phyloP scores from a whole-genome alignment of 2,113 vertebrate genomes.

The Salvelinus alpinus region DNA sequence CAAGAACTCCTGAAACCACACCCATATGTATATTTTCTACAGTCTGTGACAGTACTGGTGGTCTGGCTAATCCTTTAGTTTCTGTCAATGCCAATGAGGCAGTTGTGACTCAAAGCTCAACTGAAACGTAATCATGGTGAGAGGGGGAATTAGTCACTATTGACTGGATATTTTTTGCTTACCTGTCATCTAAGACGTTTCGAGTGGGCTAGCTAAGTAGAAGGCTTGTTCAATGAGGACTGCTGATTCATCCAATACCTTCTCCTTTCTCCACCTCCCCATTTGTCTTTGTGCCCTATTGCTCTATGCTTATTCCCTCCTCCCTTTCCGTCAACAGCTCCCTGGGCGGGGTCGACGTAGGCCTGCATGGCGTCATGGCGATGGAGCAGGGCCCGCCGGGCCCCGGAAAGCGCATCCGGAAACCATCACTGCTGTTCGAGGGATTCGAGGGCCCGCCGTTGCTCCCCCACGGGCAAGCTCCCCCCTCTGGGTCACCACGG shows the following conservation, averaged over 20 bases:
- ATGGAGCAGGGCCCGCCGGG: conserved; percentile 77
- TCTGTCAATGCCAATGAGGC: conserved; percentile 6
- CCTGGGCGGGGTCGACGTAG: conserved; percentile 56
- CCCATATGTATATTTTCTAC: conserved; percentile 2
- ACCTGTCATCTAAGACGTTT: not conserved
- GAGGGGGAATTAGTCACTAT: too few relatives aligned
- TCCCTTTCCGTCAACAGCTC: conserved; percentile 54
- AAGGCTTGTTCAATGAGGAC: not conserved
- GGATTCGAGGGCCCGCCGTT: conserved; percentile 89
- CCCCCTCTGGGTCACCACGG: conserved; percentile 73
- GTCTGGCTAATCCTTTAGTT: not conserved
- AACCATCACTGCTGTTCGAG: conserved; percentile 89
- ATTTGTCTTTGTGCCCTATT: not conserved
- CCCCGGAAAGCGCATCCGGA: conserved; percentile 88
- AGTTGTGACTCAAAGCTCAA: not conserved
- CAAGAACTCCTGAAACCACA: conserved; percentile 15
- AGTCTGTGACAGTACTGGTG: not conserved
- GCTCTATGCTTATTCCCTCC: not conserved
- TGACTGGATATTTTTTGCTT: too few relatives aligned
- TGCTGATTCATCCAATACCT: not conserved
- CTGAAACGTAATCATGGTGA: not conserved
- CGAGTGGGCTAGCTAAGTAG: not conserved
- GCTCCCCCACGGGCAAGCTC: conserved; percentile 69
- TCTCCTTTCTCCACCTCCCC: not conserved
- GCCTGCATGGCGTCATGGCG: conserved; percentile 55